Base-by-base conservation (phyloP, 2,888 invertebrate species). In the Agonum fuliginosum region DNA sequence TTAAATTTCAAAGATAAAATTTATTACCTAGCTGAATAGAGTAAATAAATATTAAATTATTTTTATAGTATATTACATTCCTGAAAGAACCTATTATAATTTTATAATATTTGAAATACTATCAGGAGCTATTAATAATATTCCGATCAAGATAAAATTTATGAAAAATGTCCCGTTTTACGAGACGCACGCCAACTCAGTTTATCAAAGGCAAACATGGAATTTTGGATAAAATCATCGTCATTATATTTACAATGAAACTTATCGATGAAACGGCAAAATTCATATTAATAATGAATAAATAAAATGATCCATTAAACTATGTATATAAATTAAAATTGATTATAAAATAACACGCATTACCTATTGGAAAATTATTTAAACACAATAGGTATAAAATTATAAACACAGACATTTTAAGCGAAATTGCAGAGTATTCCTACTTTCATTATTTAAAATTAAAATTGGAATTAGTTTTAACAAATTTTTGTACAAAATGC, bases 131-230 rank as follows among this genome's bases (percentile, higher is more conserved):
- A 37, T 37, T 37, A 37, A 37, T 37, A 37, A 37, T 37, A 37
- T 19, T 48, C 17, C 48, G 17, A 48, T 48, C 48, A 12, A 12
- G 48, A 48, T 48, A 48, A 48, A 48, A 17, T 48, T 48, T 8
- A 8, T 17, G 48, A 48, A 17, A 48, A 14, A 48, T 12, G 14
- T 12, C 5, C 48, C 20, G 20, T 48, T 19, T 48, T 6, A 37
- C 37, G 2, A 12, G 14, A 48, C 12, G 4, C 48, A 48, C 48
- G 48, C 48, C 8, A 48, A 19, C 14, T 3, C 5, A 48, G 12
- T 48, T 48, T 48, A 17, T 48, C 48, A 48, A 48, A 48, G 8
- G 48, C 20, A 48, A 48, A 48, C 17, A 14, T 48, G 48, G 8
- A 3, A 1, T 37, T 37, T 1, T 10, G 10, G 30, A 30, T 30